Base-by-base conservation (phyloP, 2,113 vertebrate genomes). In the Nicator chloris region DNA sequence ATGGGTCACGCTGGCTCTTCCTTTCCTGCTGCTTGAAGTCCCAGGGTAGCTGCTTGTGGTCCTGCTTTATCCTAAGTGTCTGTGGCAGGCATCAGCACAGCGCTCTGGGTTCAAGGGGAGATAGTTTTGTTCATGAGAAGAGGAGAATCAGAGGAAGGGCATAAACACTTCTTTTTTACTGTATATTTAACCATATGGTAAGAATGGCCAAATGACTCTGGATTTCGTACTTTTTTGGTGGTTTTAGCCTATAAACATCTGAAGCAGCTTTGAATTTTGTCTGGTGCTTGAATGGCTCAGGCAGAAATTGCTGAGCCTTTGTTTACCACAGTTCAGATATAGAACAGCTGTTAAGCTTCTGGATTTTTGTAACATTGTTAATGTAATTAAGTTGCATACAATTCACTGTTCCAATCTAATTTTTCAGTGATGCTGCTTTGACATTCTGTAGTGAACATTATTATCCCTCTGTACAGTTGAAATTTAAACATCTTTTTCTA, bases 351-450 rank as follows among this genome's bases (percentile, higher is more conserved):
- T 69, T 88, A 24, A 42, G 57, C 56, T 96, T 92, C 81, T 76
- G 95, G 87, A 92, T 90, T 95, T 94, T 70, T 80, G 45, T 85
- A 82, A 88, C 37, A 49, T 96, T 92, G 78, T 95, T 97, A 97
- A 92, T 95, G 95, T 84, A 96, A 88, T 87, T 95, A 92, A 39
- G 39, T 86, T 93, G 65, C 50, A 47, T 84, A 89, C 16, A 79
- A 90, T 94, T 95, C 70, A 79, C 71, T 87, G 14, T 91, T 95
- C 60, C 88, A 91, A 87, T 95, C 61, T 90, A 87, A 95, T 66
- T 96, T 92, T 69, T 61, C 56, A 84, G 70, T 69, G 88, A 78
- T 71, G 26, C 54, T 81, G 56, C 82, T 86, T 56, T 91, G 63
- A 66, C 79, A 21, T 79, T 87, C 82, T 94, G 77, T 76, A 59